A percentile compares a stretch with the other conserved stretches of the same genome.
phyloP scores from a whole-genome alignment of 2,888 invertebrate genomes.

The Ectropis crepuscularia region DNA sequence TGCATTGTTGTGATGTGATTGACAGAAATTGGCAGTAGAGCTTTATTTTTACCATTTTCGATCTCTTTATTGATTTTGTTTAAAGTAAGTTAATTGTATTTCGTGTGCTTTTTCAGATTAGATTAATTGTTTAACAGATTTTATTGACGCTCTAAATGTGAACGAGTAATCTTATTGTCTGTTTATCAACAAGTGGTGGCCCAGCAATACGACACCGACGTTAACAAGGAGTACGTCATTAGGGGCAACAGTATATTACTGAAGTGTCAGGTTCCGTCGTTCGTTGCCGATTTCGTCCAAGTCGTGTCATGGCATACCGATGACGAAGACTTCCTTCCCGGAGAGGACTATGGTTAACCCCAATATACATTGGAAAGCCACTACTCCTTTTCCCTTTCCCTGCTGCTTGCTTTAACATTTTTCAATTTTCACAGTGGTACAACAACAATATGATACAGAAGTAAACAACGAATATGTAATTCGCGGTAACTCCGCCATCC shows the following conservation, averaged over 20 bases:
- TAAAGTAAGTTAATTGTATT: not conserved
- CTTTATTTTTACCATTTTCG: conserved; percentile 10
- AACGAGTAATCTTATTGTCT: conserved; percentile 31
- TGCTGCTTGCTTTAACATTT: conserved; percentile 24
- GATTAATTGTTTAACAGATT: conserved; percentile 5
- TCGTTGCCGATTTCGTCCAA: conserved; percentile 93
- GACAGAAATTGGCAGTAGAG: not conserved
- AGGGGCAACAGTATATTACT: conserved; percentile 92
- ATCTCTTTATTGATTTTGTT: not conserved
- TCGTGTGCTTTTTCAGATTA: conserved; percentile 23
- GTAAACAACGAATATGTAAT: conserved; percentile 97
- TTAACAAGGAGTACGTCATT: conserved; percentile 93
- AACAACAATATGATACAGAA: conserved; percentile 95
- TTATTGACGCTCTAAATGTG: not conserved
- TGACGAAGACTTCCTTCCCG: conserved; percentile 89
- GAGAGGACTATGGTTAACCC: conserved; percentile 85
- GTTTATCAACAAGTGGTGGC: conserved; percentile 86
- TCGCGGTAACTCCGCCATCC: conserved; percentile 93
- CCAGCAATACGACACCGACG: conserved; percentile 92
- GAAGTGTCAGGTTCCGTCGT: conserved; percentile 93
- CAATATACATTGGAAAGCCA: conserved; percentile 33
- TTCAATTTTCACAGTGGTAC: conserved; percentile 88
- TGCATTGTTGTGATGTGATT: too few species aligned
- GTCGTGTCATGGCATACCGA: conserved; percentile 93
- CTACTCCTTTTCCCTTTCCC: conserved; percentile 38